Base-by-base conservation (phyloP, 2,113 vertebrate genomes). In the Gorsachius goisagi region DNA sequence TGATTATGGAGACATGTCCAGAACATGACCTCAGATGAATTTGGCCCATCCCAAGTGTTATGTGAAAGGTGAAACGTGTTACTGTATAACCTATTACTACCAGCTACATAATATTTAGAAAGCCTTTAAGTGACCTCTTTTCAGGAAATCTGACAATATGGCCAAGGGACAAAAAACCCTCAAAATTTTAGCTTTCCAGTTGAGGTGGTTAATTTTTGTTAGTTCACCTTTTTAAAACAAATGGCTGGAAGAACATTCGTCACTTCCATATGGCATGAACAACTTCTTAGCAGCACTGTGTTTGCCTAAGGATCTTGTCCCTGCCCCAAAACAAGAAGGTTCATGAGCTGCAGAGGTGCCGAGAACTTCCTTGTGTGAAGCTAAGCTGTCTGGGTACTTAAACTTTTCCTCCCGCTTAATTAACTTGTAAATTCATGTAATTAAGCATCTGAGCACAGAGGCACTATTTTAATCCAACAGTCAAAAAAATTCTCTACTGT, bases 21-120 rank as follows among this genome's bases (percentile, higher is more conserved):
- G 83, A 96, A 89, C 76, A 84, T 55, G 94, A 93, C 64, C 59
- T 93, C 93, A 95, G 75, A 77, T 71, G 37, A 33, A 93, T 93
- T 14, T 96, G 93, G 91, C 89, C 90, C 72, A 77, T 95, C 63
- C 60, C 2, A 4, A 90, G 72, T 63, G 63, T 50, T 76, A 55
- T 47, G 50, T 95, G 79, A 92, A 86, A 95, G 63, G 76, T 55
- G 64, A 92, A 88, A 88, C 9, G 13, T 62, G 23, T 93, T 80
- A 73, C 41, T 88, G 15, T 27, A 69, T 10, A 90, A 84, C 55
- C 63, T 62, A 80, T 84, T 66, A 58, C 47, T 62, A 95, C 23
- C 72, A 86, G 59, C 55, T 93, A 79, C 37, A 80, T 16, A 76
- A 80, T 63, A 79, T 84, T 95, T 67, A 89, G 8, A 71, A 92